Base-by-base conservation (phyloP, 2,888 invertebrate genomes). In the Nymphalis c-album region DNA sequence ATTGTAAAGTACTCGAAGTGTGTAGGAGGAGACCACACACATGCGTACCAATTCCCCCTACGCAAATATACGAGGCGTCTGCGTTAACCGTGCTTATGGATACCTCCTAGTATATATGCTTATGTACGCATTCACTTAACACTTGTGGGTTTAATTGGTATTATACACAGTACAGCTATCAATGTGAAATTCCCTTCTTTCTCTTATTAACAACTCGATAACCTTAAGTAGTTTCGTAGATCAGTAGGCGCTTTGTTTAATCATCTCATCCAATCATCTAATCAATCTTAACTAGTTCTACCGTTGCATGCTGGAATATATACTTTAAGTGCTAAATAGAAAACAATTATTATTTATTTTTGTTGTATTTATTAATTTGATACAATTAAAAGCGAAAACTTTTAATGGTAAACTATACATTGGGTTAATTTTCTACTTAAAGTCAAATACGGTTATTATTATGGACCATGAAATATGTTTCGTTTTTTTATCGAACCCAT, bases 161-260 rank as follows among this genome's bases (percentile, higher is more conserved):
- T 85, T 87, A 85, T 89, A 86, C 85, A 88, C 82, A 83, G 80
- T 69, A 84, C 84, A 80, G 84, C 82, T 86, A 87, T 87, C 82
- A 87, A 86, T 80, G 85, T 85, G 82, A 85, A 88, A 88, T 83
- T 73, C 85, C 86, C 87, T 90, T 90, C 86, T 87, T 85, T 81
- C 75, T 76, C 80, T 86, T 74, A 83, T 90, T 91, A 90, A 84
- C 85, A 80, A 78, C 79, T 80, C 83, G 86, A 87, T 87, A 86
- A 82, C 76, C 80, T 79, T 80, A 80, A 82, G 81, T 82, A 84
- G 83, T 82, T 83, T 83, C 80, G 76, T 77, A 75, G 80, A 82
- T 85, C 74, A 79, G 74, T 74, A 77, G 76, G 79, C 73, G 78
- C 76, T 78, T 77, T 71, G 64, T 71, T 70, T 73, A 70, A 63